A percentile compares a stretch with the other conserved stretches of the same genome.
phyloP scores from a whole-genome alignment of 2,797 vertebrate genomes.

The Thripadectes ignobilis region DNA sequence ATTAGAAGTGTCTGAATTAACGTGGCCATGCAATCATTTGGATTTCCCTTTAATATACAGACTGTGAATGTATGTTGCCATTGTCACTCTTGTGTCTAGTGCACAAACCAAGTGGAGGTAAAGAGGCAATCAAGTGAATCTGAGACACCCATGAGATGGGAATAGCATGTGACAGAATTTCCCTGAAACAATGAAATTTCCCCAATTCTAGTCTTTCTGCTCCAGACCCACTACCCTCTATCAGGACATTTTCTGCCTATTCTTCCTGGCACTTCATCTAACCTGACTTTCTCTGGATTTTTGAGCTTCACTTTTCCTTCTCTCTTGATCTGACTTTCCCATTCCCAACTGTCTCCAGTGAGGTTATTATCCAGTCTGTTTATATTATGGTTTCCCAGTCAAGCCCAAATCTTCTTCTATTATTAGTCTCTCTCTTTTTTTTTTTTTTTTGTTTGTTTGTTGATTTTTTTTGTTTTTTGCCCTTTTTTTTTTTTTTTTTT shows the following conservation, averaged over 20 bases:
- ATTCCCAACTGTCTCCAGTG: neutral
- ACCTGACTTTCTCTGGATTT: neutral
- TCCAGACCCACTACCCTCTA: neutral
- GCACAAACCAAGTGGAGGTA: accelerated
- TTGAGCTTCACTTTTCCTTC: neutral
- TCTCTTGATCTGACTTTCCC: neutral
- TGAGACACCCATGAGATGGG: neutral
- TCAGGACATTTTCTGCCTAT: neutral
- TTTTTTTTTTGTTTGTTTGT: too few species aligned
- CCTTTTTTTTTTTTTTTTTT: too few species aligned
- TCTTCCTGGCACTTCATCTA: neutral
- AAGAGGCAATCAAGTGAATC: neutral
- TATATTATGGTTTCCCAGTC: neutral
- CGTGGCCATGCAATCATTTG: neutral
- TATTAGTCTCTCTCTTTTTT: neutral
- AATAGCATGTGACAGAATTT: accelerated
- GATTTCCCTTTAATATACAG: neutral
- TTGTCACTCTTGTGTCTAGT: neutral
- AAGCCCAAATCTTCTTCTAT: neutral
- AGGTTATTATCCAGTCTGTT: neutral
- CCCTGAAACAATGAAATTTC: neutral
- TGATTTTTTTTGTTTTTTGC: too few species aligned
- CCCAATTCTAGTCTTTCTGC: neutral
- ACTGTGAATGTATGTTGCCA: neutral
- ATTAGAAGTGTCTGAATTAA: neutral